A percentile compares a stretch with the other conserved stretches of the same genome.
These are phyloP conservation scores for Drosophila equinoxialis DNA, from an alignment of 1,140 invertebrate genomes.

Conservation along the genomic window DNA sequence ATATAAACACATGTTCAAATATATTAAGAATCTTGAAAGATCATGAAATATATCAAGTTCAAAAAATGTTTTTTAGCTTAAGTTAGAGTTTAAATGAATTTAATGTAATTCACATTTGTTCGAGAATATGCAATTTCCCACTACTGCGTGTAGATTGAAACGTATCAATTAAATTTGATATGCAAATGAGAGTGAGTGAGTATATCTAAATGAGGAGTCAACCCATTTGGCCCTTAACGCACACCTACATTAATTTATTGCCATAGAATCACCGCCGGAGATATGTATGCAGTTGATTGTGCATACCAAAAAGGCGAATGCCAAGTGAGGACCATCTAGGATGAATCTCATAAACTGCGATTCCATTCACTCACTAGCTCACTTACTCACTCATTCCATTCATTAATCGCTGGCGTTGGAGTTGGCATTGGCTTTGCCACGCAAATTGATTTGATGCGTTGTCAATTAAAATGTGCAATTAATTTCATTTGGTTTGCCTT, in stretches of 20 bases:
- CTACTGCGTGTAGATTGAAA: neutral
- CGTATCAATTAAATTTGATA: neutral
- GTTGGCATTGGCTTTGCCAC: constrained; percentile 23
- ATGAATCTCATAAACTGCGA: constrained; percentile 20
- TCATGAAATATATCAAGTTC: too few species aligned
- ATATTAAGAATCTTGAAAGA: too few species aligned
- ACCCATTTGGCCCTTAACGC: constrained; percentile 25
- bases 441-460: constrained; percentile 79
- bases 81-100: too few species aligned
- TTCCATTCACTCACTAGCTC: constrained; percentile 29
- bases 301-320: constrained; percentile 48
- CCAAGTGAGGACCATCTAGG: neutral
- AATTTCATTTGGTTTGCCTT: constrained; percentile 73
- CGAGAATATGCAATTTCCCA: too few species aligned
- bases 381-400: constrained; percentile 30
- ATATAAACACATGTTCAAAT: too few species aligned
- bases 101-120: too few species aligned
- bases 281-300: constrained; percentile 51
- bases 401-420: constrained; percentile 61
- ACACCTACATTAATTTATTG: constrained; percentile 63
- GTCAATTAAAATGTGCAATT: constrained; percentile 82
- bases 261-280: constrained; percentile 35
- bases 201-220: neutral
- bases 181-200: neutral
- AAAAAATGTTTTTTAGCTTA: too few species aligned